A percentile compares a stretch with the other conserved stretches of the same genome.
Evolutionary conservation across 2,113 vertebrate genomes (phyloP).

Genomic region (Rhombomys opimus): DNA sequence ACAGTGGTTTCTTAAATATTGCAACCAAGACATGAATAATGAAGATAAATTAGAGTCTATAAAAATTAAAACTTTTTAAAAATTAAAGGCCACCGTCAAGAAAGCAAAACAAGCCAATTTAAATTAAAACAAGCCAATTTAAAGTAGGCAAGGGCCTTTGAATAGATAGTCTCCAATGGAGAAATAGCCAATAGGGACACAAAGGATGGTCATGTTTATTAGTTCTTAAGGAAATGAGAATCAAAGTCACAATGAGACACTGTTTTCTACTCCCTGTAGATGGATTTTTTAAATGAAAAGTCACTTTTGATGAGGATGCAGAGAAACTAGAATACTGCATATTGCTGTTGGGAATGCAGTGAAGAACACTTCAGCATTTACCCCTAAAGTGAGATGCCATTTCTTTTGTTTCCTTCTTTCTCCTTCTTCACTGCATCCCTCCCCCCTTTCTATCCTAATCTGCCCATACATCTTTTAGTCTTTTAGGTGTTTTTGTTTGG

Average conservation of each 20-base stretch:
- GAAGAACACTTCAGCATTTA: not conserved
- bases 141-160: not conserved
- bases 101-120: slow-evolving; percentile 37
- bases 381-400: not conserved
- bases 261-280: not conserved
- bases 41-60: not conserved
- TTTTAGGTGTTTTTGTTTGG: not conserved
- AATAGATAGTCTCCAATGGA: not conserved
- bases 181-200: not conserved
- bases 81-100: not conserved
- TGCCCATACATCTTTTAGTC: not conserved
- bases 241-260: slow-evolving; percentile 3
- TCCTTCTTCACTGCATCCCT: not conserved
- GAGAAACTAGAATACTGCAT: not conserved
- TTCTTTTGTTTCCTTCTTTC: not conserved
- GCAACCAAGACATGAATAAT: not conserved
- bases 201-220: not conserved
- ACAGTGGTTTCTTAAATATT: not conserved
- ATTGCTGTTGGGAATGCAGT: not conserved
- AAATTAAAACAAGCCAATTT: slow-evolving; percentile 14
- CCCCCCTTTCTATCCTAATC: not conserved
- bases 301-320: not conserved
- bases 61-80: slow-evolving; percentile 24
- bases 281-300: not conserved
- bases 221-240: not conserved